Conservation (phyloP, 2,113 vertebrate species). For the Ciconia maguari region DNA sequence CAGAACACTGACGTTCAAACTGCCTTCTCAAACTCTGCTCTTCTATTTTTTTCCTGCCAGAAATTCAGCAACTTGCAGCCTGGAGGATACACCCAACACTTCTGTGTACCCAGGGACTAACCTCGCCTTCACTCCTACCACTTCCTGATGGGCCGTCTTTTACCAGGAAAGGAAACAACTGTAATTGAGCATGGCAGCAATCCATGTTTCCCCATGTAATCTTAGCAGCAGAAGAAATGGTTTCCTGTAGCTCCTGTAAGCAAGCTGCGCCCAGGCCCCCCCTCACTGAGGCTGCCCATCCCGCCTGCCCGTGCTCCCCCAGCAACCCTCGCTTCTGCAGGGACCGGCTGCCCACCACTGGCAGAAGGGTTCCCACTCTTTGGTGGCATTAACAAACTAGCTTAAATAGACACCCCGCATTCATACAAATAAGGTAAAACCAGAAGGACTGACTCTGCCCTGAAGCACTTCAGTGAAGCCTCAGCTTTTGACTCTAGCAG, state of each 20-base stretch:
- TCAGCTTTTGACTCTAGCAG: neutral
- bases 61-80: neutral
- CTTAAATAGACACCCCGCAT: neutral
- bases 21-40: neutral
- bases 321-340: neutral
- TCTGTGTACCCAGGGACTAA: neutral
- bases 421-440: neutral
- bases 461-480: neutral
- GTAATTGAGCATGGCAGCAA: neutral
- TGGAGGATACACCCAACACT: neutral
- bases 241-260: neutral
- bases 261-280: neutral
- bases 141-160: neutral
- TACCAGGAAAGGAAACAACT: conserved; percentile 20
- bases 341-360: rapidly evolving
- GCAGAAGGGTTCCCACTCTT: neutral
- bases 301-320: rapidly evolving
- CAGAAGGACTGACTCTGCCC: neutral
- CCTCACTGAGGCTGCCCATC: rapidly evolving
- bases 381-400: neutral
- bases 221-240: neutral
- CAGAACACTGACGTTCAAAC: neutral
- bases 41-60: neutral
- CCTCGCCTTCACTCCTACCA: neutral
- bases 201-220: neutral